phyloP scores from a whole-genome alignment of 2,888 invertebrate species.

The Nomada ruficornis region DNA sequence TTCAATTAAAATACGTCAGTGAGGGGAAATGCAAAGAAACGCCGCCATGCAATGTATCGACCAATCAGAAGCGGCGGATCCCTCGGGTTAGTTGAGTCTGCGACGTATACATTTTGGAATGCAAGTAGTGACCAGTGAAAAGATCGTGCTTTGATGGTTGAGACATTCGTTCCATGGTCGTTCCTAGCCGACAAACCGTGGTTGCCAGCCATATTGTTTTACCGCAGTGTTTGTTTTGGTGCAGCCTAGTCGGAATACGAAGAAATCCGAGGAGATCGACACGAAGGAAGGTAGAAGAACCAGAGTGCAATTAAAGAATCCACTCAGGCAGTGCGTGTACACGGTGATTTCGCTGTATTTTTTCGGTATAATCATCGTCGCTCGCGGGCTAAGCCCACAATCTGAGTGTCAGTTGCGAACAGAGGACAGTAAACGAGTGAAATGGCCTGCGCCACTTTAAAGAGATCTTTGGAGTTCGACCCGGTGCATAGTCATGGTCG shows the following conservation, averaged over 20 bases:
- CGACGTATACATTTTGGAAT: conserved; percentile 67
- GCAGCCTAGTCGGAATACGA: conserved; percentile 61
- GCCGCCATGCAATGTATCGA: conserved; percentile 39
- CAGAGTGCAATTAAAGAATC: conserved; percentile 36
- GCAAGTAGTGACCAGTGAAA: conserved; percentile 64
- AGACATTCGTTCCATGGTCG: conserved; percentile 73
- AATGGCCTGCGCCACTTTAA: conserved; percentile 99
- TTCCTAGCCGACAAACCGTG: conserved; percentile 73
- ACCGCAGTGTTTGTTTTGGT: conserved; percentile 83
- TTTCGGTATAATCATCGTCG: conserved; percentile 55
- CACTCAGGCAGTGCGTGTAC: conserved; percentile 57
- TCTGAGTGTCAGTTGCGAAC: conserved; percentile 68
- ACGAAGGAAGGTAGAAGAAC: conserved; percentile 42
- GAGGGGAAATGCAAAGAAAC: conserved; percentile 59
- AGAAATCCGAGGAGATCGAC: conserved; percentile 69
- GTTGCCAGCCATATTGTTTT: conserved; percentile 82
- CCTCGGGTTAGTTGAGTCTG: conserved; percentile 32
- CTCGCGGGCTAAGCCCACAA: conserved; percentile 48
- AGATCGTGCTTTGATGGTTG: conserved; percentile 73
- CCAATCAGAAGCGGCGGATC: conserved; percentile 47
- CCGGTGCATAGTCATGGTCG: conserved; percentile 92
- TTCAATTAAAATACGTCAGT: conserved; percentile 30
- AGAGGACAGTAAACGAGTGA: conserved; percentile 82
- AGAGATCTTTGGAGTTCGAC: conserved; percentile 98
- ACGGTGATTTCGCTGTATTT: conserved; percentile 61